These are phyloP conservation scores for Salarias fasciatus DNA, from an alignment of 2,797 vertebrate genomes.

Conservation along the genomic window DNA sequence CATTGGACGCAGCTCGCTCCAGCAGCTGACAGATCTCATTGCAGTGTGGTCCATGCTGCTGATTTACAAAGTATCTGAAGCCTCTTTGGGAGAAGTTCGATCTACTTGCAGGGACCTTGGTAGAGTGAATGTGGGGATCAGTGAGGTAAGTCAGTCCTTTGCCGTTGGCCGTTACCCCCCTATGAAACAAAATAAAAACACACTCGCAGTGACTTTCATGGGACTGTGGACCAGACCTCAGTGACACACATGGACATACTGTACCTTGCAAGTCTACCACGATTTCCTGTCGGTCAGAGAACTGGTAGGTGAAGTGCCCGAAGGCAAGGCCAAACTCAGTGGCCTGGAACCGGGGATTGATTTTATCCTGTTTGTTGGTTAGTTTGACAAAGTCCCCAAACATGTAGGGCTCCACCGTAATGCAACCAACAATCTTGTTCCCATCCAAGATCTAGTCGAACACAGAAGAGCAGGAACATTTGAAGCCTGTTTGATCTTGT, in stretches of 20 bases:
- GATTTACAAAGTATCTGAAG: constrained; percentile 87
- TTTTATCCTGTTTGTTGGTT: constrained; percentile 90
- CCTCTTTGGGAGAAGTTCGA: constrained; percentile 89
- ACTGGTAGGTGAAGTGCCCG: constrained; percentile 92
- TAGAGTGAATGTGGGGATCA: constrained; percentile 96
- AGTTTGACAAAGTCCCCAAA: constrained; percentile 94
- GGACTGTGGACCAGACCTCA: not conserved
- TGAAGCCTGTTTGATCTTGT: not conserved
- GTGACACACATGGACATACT: not conserved
- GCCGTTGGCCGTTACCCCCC: constrained; percentile 92
- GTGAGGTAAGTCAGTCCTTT: constrained; percentile 96
- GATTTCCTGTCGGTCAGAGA: constrained; percentile 85
- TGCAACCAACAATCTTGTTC: constrained; percentile 84
- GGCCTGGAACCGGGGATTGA: constrained; percentile 81
- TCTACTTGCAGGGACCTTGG: constrained; percentile 68
- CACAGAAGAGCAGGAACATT: not conserved
- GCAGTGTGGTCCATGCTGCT: constrained; percentile 88
- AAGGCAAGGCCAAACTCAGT: constrained; percentile 93
- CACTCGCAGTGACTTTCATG: not conserved
- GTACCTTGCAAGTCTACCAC: constrained; percentile 98
- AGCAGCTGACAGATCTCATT: constrained; percentile 88
- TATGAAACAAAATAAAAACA: constrained; percentile 51
- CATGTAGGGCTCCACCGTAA: constrained; percentile 94
- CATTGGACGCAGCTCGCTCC: constrained; percentile 72
- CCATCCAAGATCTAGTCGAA: constrained; percentile 85